Evolutionary conservation across 2,113 vertebrate genomes (phyloP).

Genomic region (Cryptotis parvus): DNA sequence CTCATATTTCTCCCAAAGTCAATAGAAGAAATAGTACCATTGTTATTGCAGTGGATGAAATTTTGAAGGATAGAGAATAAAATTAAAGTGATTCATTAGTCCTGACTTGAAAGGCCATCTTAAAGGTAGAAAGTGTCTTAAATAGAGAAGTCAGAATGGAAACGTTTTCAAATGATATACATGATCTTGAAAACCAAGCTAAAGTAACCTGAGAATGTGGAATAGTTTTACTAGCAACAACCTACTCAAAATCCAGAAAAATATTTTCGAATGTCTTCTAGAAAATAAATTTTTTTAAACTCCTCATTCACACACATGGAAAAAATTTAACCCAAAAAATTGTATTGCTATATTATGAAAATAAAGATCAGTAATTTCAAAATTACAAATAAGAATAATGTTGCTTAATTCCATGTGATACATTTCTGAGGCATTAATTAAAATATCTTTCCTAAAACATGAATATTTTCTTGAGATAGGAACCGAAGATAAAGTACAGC

Average conservation of each 20-base stretch:
- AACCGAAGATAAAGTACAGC: too few species aligned
- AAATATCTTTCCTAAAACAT: too few species aligned
- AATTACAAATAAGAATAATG: not conserved
- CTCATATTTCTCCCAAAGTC: not conserved
- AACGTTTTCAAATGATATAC: not conserved
- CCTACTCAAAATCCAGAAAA: not conserved
- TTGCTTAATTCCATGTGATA: not conserved
- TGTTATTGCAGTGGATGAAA: not conserved
- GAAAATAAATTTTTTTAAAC: not conserved
- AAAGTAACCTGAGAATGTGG: not conserved
- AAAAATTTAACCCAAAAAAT: not conserved
- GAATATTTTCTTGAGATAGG: too few species aligned
- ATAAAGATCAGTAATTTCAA: not conserved
- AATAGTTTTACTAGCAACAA: not conserved
- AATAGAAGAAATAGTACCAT: not conserved
- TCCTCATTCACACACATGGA: not conserved
- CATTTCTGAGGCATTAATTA: not conserved
- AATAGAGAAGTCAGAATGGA: not conserved
- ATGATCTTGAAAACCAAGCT: not conserved
- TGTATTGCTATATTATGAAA: not conserved
- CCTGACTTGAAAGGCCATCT: not conserved
- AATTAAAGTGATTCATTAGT: not conserved
- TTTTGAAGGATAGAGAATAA: not conserved
- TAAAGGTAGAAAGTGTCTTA: not conserved
- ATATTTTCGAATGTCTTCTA: not conserved